A percentile compares a stretch with the other conserved stretches of the same genome.
phyloP scores from a whole-genome alignment of 2,888 invertebrate genomes.

The Lochmaea capreae region DNA sequence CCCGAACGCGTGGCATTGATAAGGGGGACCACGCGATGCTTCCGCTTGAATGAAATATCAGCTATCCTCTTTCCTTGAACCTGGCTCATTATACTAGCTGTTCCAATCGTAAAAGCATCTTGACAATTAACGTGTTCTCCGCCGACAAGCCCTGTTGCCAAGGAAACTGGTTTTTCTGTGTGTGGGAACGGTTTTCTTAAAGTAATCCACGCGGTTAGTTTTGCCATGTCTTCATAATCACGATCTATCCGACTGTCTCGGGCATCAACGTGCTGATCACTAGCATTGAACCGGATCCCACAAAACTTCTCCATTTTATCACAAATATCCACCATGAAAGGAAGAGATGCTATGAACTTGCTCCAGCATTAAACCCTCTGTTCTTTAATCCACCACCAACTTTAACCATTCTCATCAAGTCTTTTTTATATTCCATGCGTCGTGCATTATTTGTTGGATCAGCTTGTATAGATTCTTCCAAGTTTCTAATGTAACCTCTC shows the following conservation, averaged over 20 bases:
- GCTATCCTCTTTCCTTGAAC: not conserved
- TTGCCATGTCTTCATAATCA: constrained; percentile 6
- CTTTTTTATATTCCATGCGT: not conserved
- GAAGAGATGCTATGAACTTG: constrained; percentile 19
- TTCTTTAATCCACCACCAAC: constrained; percentile 6
- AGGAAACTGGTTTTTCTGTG: not conserved
- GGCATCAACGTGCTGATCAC: constrained; percentile 17
- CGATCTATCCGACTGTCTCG: constrained; percentile 3
- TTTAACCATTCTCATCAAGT: constrained; percentile 2
- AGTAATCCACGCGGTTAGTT: constrained; percentile 7
- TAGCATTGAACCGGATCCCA: not conserved
- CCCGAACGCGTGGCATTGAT: not conserved
- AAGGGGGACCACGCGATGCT: constrained; percentile 12
- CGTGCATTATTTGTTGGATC: not conserved
- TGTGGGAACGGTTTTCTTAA: not conserved
- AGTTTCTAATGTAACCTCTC: constrained; percentile 14
- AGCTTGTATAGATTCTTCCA: constrained; percentile 8
- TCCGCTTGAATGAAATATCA: constrained; percentile 15
- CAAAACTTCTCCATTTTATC: constrained; percentile 11
- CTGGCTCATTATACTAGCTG: constrained; percentile 2
- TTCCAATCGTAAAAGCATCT: constrained; percentile 6
- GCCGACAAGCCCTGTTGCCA: constrained; percentile 9
- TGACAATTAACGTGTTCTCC: constrained; percentile 12
- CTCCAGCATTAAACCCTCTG: constrained; percentile 3
- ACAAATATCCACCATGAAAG: constrained; percentile 19